These are phyloP conservation scores for Anticlea derivata DNA, from an alignment of 2,888 invertebrate genomes.

Conservation along the genomic window DNA sequence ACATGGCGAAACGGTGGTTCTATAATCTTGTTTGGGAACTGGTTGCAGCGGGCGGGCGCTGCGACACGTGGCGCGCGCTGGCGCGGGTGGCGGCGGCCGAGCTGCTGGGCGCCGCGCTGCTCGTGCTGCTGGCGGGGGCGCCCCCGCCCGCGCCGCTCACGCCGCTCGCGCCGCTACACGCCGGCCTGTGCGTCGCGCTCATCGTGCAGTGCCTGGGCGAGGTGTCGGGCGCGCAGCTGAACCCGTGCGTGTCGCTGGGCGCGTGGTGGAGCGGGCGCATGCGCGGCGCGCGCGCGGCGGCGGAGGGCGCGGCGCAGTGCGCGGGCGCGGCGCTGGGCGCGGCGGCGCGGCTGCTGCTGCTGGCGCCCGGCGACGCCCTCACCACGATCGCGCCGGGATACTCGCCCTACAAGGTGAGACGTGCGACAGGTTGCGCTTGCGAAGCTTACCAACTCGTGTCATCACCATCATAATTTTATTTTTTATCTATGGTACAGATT, in stretches of 20 bases:
- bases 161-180: constrained; percentile 64
- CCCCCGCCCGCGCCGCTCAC: constrained; percentile 48
- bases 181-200: constrained; percentile 87
- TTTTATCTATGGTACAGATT: too few species aligned
- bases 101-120: constrained; percentile 86
- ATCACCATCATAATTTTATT: too few species aligned
- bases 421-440: too few species aligned
- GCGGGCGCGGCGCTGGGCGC: constrained; percentile 87
- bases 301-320: constrained; percentile 85
- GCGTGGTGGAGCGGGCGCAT: constrained; percentile 83
- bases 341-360: constrained; percentile 80
- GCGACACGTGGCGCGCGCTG: constrained; percentile 19
- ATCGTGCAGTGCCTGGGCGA: constrained; percentile 89
- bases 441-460: too few species aligned
- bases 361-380: constrained; percentile 17
- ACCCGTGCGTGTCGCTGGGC: constrained; percentile 89
- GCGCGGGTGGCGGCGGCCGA: constrained; percentile 81
- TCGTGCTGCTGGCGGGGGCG: constrained; percentile 85
- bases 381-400: constrained; percentile 13
- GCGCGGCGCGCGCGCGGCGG: constrained; percentile 73
- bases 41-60: constrained; percentile 17
- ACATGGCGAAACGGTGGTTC: too few species aligned
- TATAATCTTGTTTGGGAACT: too few species aligned
- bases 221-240: constrained; percentile 89
- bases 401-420: constrained; percentile 5